Percentiles rank a stretch among this genome's conserved stretches.
Conservation (phyloP, 2,888 invertebrate species). For the Caenorhabditis japonica region DNA sequence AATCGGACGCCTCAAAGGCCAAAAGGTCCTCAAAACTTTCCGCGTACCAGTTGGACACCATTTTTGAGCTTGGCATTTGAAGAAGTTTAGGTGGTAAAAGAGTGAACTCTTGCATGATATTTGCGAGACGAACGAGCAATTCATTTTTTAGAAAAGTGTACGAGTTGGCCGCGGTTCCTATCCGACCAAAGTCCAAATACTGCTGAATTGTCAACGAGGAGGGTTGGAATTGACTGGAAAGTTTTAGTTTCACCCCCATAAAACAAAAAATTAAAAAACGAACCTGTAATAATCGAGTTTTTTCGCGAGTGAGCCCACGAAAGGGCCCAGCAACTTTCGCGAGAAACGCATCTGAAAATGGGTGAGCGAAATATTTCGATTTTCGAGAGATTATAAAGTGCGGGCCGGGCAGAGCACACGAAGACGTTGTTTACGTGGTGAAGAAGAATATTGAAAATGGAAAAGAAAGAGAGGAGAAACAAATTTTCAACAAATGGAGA, state of each 20-base stretch:
- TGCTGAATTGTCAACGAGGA: conserved; percentile 76
- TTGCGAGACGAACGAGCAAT: conserved; percentile 92
- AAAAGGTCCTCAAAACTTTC: conserved; percentile 95
- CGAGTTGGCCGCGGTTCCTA: conserved; percentile 84
- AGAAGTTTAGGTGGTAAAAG: conserved; percentile 92
- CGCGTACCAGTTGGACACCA: conserved; percentile 93
- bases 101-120: conserved; percentile 99
- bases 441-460: conserved; percentile 4
- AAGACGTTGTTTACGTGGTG: conserved; percentile 22
- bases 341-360: conserved; percentile 66
- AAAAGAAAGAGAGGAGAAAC: conserved; percentile 20
- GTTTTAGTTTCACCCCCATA: neutral
- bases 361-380: conserved; percentile 8
- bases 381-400: conserved; percentile 13
- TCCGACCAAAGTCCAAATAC: conserved; percentile 89
- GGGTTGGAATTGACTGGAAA: conserved; percentile 73
- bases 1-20: conserved; percentile 86
- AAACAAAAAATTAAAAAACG: conserved; percentile 3
- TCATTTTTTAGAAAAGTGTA: conserved; percentile 95
- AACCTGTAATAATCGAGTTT: conserved; percentile 75
- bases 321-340: conserved; percentile 68
- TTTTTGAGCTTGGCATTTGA: conserved; percentile 90
- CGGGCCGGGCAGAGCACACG: neutral
- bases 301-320: conserved; percentile 70
- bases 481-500: too few relatives aligned